Percentiles rank a stretch among this genome's conserved stretches.
Evolutionary conservation across 2,888 invertebrate genomes (phyloP).

Genomic region (Noctua janthina): DNA sequence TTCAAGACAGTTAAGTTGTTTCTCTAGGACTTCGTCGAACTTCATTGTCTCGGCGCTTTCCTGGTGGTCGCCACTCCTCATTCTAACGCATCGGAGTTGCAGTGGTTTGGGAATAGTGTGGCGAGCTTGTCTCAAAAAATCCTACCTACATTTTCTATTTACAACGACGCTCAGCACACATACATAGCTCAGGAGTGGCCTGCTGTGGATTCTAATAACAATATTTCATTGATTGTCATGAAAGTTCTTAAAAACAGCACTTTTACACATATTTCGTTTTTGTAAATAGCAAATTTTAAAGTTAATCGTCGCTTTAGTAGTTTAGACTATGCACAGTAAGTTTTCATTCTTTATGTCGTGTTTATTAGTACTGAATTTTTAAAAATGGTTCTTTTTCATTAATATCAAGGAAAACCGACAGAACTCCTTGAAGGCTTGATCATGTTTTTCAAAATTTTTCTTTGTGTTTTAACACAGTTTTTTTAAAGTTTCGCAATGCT

Average conservation of each 20-base stretch:
- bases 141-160: background rate
- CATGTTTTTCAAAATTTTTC: constrained; percentile 23
- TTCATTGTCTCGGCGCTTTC: background rate
- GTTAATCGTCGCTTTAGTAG: constrained; percentile 19
- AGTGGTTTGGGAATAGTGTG: background rate
- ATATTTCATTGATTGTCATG: constrained; percentile 5
- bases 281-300: constrained; percentile 23
- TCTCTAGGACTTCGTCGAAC: background rate
- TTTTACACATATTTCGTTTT: background rate
- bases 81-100: background rate
- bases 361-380: background rate
- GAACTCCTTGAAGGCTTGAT: constrained; percentile 18
- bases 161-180: background rate
- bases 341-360: background rate
- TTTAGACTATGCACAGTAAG: constrained; percentile 10
- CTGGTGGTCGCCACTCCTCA: background rate
- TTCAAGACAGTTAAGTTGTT: background rate
- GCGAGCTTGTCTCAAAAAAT: background rate
- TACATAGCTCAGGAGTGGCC: background rate
- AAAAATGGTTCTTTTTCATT: background rate
- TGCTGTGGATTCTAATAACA: background rate
- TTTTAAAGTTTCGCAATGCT: constrained; percentile 5
- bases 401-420: constrained; percentile 10
- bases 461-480: constrained; percentile 29
- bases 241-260: background rate